Percentiles rank a stretch among this genome's conserved stretches.
These are phyloP conservation scores for Anguilla rostrata DNA, from an alignment of 2,113 vertebrate species.

Conservation along the genomic window DNA sequence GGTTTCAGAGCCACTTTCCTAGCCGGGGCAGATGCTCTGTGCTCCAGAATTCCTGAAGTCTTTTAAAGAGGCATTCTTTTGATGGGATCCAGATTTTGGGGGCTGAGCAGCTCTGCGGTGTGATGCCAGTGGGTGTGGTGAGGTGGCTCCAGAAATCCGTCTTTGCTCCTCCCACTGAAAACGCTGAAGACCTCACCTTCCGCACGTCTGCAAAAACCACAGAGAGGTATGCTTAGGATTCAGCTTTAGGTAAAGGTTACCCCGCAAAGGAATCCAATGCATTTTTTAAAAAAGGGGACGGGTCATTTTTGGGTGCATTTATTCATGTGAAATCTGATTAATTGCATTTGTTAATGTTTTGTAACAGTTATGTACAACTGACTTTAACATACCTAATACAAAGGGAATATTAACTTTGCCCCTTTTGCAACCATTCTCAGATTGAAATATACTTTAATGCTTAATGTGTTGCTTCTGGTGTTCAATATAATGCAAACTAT, in stretches of 20 bases:
- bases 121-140: not conserved
- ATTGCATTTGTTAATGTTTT: not conserved
- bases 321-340: no score
- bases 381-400: no score
- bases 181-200: not conserved
- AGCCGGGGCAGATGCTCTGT: not conserved
- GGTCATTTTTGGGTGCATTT: no score
- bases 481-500: no score
- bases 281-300: no score
- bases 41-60: not conserved
- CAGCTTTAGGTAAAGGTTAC: not conserved
- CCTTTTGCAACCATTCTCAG: no score
- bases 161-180: not conserved
- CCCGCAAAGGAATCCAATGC: not conserved
- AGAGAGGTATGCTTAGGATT: not conserved
- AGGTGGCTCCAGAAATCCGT: not conserved
- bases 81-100: conserved; percentile 6
- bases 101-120: not conserved
- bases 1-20: not conserved
- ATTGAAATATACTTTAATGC: no score
- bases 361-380: not conserved
- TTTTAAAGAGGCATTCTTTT: not conserved
- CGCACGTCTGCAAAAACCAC: not conserved
- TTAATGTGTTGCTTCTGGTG: no score
- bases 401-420: no score